Evolutionary conservation across 2,888 invertebrate species (phyloP), one percentile per base, ranked within the genome.

Genomic region (Lissonota sp.): DNA sequence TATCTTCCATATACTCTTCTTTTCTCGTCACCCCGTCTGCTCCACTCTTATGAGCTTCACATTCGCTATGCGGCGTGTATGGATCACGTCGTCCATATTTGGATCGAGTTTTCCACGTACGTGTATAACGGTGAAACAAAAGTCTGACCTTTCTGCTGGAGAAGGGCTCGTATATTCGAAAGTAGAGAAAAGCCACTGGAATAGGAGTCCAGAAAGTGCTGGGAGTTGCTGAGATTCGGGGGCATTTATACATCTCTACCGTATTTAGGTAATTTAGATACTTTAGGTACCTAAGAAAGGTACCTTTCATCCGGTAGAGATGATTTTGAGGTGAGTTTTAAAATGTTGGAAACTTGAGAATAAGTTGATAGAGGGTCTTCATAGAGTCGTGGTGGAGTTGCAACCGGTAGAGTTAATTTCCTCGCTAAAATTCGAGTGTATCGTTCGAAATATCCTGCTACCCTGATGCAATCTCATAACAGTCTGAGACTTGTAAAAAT

Each of bases 41-140:
- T 60, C 71, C 82, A 12, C 60, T 26, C 72, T 71, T 83, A 82
- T 87, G 83, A 81, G 81, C 83, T 79, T 78, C 74, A 3, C 26
- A 67, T 75, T 69, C 73, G 62, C 74, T 64, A 63, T 72, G 64
- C 44, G 76, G 69, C 84, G 73, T 86, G 85, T 86, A 86, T 86
- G 86, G 88, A 87, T 88, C 87, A 86, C 84, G 84, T 82, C 85
- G 86, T 87, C 89, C 89, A 87, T 90, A 90, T 88, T 84, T 86
- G 86, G 87, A 89, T 90, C 87, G 85, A 86, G 87, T 89, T 89
- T 83, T 87, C 84, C 81, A 77, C 57, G 78, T 83, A 86, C 80
- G 74, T 77, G 70, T 75, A 82, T 75, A 82, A 79, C 69, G 51
- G 53, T 77, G 69, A 64, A 64, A 78, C 69, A 77, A 77, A 81